These are phyloP conservation scores for Ardeotis arabs DNA, from an alignment of 2,113 vertebrate genomes.

Conservation along the genomic window DNA sequence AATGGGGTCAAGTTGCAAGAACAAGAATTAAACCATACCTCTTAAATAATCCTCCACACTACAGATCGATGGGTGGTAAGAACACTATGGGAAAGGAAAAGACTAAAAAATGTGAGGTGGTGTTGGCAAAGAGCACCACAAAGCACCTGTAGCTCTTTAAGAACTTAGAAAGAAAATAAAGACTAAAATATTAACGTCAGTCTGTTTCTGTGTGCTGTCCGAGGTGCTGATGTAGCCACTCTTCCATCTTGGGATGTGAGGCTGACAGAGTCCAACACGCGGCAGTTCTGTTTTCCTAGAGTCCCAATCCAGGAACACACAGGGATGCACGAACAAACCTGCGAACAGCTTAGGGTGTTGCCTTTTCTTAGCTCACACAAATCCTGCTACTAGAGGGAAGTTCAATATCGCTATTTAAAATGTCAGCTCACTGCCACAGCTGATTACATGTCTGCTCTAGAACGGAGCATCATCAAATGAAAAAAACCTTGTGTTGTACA, in stretches of 20 bases:
- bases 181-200: neutral
- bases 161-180: neutral
- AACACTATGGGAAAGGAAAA: neutral
- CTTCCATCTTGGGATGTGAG: neutral
- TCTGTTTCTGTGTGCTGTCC: neutral
- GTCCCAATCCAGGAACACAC: neutral
- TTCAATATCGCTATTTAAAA: neutral
- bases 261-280: neutral
- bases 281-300: neutral
- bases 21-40: neutral
- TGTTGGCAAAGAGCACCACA: neutral
- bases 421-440: neutral
- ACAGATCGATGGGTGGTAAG: neutral
- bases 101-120: neutral
- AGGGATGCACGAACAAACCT: accelerated
- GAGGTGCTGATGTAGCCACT: neutral
- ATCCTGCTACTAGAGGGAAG: neutral
- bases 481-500: neutral
- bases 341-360: neutral
- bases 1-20: neutral
- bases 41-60: neutral
- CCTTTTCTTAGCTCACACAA: neutral
- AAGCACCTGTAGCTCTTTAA: neutral
- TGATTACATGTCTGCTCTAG: neutral
- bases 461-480: neutral